A percentile compares a stretch with the other conserved stretches of the same genome.
These are phyloP conservation scores for Pollenia angustigena DNA, from an alignment of 2,888 invertebrate species.

Conservation along the genomic window DNA sequence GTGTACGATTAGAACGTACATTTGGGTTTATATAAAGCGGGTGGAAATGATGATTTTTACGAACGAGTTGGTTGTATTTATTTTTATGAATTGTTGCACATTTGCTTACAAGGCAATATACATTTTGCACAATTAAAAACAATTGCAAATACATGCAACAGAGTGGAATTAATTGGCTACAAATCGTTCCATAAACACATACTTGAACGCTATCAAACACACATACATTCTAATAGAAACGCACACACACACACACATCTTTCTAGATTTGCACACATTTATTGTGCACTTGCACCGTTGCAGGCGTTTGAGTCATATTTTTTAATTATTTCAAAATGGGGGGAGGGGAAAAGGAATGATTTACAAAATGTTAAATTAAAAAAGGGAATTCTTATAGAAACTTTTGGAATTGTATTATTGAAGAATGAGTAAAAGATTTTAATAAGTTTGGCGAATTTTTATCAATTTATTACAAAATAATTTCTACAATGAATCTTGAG, in stretches of 20 bases:
- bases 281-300: conserved; percentile 1
- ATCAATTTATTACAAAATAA: no score
- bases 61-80: conserved; percentile 59
- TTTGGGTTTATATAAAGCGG: conserved; percentile 10
- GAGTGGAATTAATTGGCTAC: conserved; percentile 72
- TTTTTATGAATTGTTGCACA: conserved; percentile 69
- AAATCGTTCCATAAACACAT: conserved; percentile 59
- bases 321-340: conserved; percentile 45
- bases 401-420: background rate
- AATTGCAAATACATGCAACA: conserved; percentile 68
- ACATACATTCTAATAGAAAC: background rate
- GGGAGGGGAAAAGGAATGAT: background rate
- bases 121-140: conserved; percentile 71
- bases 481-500: no score
- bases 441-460: background rate
- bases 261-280: no score
- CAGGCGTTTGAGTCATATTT: conserved; percentile 24
- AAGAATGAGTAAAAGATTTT: background rate
- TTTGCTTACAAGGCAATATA: conserved; percentile 72
- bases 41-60: conserved; percentile 57
- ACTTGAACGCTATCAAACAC: conserved; percentile 12
- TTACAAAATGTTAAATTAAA: conserved; percentile 1
- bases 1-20: conserved; percentile 2
- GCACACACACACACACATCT: background rate
- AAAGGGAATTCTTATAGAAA: background rate